Conservation (phyloP, 2,888 invertebrate genomes). For the Volucella inflata region DNA sequence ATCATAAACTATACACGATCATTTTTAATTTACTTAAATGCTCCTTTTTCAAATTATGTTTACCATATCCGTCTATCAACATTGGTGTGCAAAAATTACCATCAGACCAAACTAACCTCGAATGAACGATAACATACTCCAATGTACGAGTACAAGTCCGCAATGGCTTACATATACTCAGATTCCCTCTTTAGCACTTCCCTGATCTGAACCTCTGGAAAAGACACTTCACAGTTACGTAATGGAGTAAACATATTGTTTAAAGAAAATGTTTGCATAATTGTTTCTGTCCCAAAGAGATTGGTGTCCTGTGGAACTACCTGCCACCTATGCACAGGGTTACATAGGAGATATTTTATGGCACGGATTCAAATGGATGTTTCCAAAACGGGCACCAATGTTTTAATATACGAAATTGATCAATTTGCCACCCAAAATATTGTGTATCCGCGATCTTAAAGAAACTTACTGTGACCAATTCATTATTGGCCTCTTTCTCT, state of each 20-base stretch:
- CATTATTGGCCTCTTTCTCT: conserved; percentile 49
- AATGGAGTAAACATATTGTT: conserved; percentile 59
- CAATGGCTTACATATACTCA: conserved; percentile 24
- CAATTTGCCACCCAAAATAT: conserved; percentile 64
- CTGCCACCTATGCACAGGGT: neutral
- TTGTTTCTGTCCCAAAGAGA: conserved; percentile 8
- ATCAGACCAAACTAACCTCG: conserved; percentile 18
- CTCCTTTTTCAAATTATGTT: conserved; percentile 48
- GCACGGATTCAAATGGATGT: conserved; percentile 40
- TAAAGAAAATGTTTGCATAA: conserved; percentile 64
- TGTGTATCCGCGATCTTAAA: conserved; percentile 27
- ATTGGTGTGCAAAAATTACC: conserved; percentile 46
- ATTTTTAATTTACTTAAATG: conserved; percentile 57
- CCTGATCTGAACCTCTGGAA: neutral
- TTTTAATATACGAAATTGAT: conserved; percentile 59
- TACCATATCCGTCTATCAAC: conserved; percentile 65
- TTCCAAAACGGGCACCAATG: conserved; percentile 43
- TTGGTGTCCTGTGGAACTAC: no score
- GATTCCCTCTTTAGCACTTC: conserved; percentile 11
- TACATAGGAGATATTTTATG: conserved; percentile 19
- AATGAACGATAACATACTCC: conserved; percentile 44
- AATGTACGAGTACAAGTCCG: conserved; percentile 22
- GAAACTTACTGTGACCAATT: conserved; percentile 41
- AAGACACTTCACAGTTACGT: conserved; percentile 39
- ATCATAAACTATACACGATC: conserved; percentile 49